Evolutionary conservation across 2,888 invertebrate genomes (phyloP), one percentile per base, ranked within the genome.

Genomic region (Athalia rosae): DNA sequence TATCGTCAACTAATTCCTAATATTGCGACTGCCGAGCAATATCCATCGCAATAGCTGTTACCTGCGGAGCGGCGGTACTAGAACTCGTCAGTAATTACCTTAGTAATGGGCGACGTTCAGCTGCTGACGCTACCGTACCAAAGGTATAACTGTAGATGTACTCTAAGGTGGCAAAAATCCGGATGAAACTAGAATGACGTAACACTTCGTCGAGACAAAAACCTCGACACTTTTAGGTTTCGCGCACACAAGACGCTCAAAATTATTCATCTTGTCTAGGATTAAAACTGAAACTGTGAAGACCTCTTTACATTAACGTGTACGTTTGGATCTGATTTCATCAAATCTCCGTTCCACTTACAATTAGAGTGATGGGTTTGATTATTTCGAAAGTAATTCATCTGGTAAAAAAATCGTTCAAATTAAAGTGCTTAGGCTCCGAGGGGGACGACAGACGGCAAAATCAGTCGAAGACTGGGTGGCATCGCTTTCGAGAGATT

Each of bases 1-100:
- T 43, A 71, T 71, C 69, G 45, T 56, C 69, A 71, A 71, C 56
- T 71, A 58, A 71, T 71, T 71, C 58, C 69, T 71, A n/a, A 71
- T 71, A 71, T 71, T 71, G 58, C 56, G 28, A 8, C 8, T 58
- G 45, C 6, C 13, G 4, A 71, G 69, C 58, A 71, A 58, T 67
- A 58, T 69, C 15, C 69, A 8, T 5, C 13, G 58, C 45, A 58
- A 71, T 71, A 71, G n/a, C 41, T 71, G 56, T 6, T 15, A 45
- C 11, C 45, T 61, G 15, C 5, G 50, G 67, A 53, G 28, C 53
- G 45, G 4, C 67, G 50, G 53, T 28, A 67, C 50, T 41, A 67
- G 67, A 67, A 67, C 67, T 67, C 67, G 53, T 67, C 41, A 67
- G 50, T 67, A 50, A 67, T 67, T 67, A 67, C 67, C 48, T 67